Percentiles rank a stretch among this genome's conserved stretches.
Conservation (phyloP, 2,113 vertebrate genomes). For the Psephotus haematonotus region DNA sequence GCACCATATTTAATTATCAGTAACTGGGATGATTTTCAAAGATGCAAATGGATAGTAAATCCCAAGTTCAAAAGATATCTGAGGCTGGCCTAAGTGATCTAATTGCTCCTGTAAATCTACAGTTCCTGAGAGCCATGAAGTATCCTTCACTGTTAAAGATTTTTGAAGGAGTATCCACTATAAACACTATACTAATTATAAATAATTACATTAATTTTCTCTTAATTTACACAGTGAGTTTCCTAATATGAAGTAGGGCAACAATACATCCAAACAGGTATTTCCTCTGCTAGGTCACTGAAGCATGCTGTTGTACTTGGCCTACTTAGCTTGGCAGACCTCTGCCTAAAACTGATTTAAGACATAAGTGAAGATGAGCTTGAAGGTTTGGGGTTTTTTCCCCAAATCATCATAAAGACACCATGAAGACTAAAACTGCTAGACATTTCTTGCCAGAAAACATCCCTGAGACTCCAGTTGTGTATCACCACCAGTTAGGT, state of each 20-base stretch:
- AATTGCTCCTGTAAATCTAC: not conserved
- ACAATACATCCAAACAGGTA: not conserved
- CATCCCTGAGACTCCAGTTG: too few relatives aligned
- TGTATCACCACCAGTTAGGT: not conserved
- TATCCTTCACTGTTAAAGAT: not conserved
- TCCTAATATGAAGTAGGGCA: not conserved
- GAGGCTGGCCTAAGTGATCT: not conserved
- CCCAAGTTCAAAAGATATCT: not conserved
- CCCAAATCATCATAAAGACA: not conserved
- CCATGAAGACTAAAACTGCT: not conserved
- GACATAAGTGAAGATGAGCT: not conserved
- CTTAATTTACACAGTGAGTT: not conserved
- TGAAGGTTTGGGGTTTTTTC: not conserved
- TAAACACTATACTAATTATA: constrained; percentile 51
- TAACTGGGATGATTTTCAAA: constrained; percentile 22
- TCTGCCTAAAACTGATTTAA: not conserved
- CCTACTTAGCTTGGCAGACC: not conserved
- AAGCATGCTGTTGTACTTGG: not conserved
- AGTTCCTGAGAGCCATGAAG: not conserved
- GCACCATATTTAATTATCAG: not conserved
- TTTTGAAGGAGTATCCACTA: constrained; percentile 14
- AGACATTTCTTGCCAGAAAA: not conserved
- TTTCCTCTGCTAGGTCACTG: not conserved
- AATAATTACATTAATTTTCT: constrained; percentile 59
- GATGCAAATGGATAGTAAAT: not conserved